Evolutionary conservation across 92 coral and sea anemone species (phyloP).

Genomic region (Phenganax subtilis): DNA sequence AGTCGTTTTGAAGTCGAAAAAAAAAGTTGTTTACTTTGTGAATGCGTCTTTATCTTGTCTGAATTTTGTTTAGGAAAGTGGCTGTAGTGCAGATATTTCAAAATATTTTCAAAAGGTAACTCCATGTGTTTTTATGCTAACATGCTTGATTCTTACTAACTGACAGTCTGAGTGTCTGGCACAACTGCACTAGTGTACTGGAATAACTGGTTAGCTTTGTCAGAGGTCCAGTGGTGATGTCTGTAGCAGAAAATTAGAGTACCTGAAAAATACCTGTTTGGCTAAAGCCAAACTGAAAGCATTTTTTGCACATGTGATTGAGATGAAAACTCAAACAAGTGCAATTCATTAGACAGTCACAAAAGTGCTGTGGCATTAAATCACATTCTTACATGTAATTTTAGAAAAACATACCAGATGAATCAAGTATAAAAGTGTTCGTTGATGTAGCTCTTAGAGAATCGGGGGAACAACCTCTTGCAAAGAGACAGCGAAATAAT

Average conservation of each 20-base stretch:
- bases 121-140: background rate
- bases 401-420: background rate
- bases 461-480: background rate
- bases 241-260: too few species aligned
- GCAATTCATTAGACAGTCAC: too few species aligned
- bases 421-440: background rate
- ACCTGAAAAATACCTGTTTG: too few species aligned
- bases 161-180: too few species aligned
- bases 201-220: too few species aligned
- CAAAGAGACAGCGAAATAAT: constrained; percentile 6
- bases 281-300: background rate
- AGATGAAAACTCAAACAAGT: background rate
- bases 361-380: background rate
- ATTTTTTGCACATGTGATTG: background rate
- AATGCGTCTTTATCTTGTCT: background rate
- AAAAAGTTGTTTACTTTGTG: too few species aligned
- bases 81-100: background rate
- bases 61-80: background rate
- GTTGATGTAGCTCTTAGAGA: background rate
- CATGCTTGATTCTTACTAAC: too few species aligned
- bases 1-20: background rate
- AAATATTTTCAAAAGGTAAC: constrained; percentile 22
- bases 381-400: background rate
- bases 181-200: too few species aligned
- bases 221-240: too few species aligned